Conservation (phyloP, 30 jellyfish, hydroid and myxozoan species). For the Chrysaora quinquecirrha region DNA sequence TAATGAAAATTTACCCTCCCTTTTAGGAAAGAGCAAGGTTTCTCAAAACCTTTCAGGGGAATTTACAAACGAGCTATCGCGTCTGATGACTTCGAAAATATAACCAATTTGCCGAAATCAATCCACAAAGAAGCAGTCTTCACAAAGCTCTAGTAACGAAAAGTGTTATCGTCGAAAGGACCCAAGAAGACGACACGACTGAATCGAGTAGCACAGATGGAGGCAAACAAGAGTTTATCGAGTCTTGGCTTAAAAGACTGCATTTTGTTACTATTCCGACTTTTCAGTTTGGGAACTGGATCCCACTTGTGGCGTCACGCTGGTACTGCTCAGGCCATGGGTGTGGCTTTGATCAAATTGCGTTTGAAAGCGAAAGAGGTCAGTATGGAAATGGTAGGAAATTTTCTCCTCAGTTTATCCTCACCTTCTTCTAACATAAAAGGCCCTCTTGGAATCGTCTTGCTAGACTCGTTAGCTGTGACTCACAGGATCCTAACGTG, state of each 20-base stretch:
- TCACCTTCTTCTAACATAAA: no score
- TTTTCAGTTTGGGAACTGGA: constrained; percentile 89
- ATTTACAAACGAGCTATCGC: not conserved
- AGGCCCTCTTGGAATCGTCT: no score
- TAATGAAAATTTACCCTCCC: no score
- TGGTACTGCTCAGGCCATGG: constrained; percentile 99
- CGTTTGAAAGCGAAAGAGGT: constrained; percentile 92
- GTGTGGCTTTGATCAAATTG: constrained; percentile 93
- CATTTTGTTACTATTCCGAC: constrained; percentile 91
- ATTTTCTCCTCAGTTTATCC: no score
- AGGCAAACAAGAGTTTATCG: constrained; percentile 32
- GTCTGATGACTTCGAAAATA: not conserved
- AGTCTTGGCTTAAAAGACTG: constrained; percentile 83
- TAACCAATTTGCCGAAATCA: no score
- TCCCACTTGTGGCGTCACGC: constrained; percentile 92
- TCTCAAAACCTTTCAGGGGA: constrained; percentile 2
- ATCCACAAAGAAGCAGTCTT: no score
- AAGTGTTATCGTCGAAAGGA: no score
- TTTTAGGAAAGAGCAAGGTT: not conserved
- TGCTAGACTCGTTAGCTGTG: no score
- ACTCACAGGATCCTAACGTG: no score
- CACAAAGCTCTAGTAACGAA: no score
- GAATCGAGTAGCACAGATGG: constrained; percentile 5
- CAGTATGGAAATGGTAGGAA: no score
- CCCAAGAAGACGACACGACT: no score